These are phyloP conservation scores for Melospiza georgiana DNA, from an alignment of 2,113 vertebrate species.

Conservation along the genomic window DNA sequence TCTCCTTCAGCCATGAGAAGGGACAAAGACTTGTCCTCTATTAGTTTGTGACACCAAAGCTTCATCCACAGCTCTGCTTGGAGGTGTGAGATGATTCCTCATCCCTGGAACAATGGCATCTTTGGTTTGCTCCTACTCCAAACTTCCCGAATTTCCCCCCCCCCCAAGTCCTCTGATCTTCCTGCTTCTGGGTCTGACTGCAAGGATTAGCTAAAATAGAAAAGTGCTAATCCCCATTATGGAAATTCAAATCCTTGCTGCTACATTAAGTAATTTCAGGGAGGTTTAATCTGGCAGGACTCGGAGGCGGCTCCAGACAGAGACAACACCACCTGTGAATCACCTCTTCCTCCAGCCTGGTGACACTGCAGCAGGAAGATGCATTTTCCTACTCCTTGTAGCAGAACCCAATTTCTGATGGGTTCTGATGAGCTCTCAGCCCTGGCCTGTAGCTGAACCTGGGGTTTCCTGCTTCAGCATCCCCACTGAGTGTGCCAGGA, in stretches of 20 bases:
- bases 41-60: background rate
- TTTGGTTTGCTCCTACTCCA: background rate
- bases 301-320: background rate
- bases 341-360: background rate
- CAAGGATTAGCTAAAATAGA: background rate
- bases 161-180: background rate
- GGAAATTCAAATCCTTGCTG: background rate
- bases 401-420: background rate
- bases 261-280: background rate
- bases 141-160: background rate
- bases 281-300: background rate
- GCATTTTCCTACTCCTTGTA: background rate
- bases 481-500: background rate
- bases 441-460: background rate
- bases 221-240: background rate
- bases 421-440: background rate
- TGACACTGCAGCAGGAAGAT: background rate
- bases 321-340: background rate
- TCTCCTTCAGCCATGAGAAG: background rate
- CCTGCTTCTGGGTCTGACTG: background rate
- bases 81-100: background rate
- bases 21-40: background rate
- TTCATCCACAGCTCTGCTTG: background rate
- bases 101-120: rapidly evolving
- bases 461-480: background rate